Base-by-base conservation (phyloP, 2,797 vertebrate genomes). In the Manis crassicaudata region DNA sequence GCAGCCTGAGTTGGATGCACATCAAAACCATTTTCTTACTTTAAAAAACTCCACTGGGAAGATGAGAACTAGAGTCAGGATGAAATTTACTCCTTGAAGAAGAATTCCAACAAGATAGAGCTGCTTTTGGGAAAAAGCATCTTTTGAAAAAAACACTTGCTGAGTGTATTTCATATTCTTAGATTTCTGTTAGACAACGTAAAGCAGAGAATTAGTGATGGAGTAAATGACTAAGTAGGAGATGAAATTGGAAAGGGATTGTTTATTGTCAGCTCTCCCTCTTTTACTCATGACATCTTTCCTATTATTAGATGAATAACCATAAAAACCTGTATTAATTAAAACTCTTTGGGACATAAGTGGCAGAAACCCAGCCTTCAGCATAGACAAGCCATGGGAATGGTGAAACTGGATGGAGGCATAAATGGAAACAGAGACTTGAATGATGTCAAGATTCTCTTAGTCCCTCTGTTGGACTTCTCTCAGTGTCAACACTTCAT, bases 51-150 rank as follows among this genome's bases (percentile, higher is more conserved):
- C 46, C 75, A 82, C 68, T 96, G 84, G 43, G n/a, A 96, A 95
- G 96, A 93, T 88, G 90, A 97, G 76, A 92, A 92, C 32, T 54
- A 85, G 9, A 94, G 46, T 82, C 86, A 76, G 70, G 29, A 94
- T n/a, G 43, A 92, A 88, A 92, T 83, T 95, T 23, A 56, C 80
- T 97, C 62, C 97, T 91, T 90, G 83, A 97, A 96, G 95, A 85
- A 75, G n/a, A 96, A 89, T 91, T 96, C 90, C 91, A 93, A 96
- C 81, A 90, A 90, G 46, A 73, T 94, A 94, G 97, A 98, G 65
- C 80, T 43, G 17, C 46, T 46, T 46, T 46, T 89, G 29, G 65
- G 9, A 67, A 10, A 94, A 96, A 76, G 1, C 52, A 65, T 76
- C 16, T 75, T 94, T 95, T 89, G 37, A 67, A 50, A 60, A 54